Conservation (phyloP, 1,140 invertebrate genomes). For the Gonioctena quinquepunctata region DNA sequence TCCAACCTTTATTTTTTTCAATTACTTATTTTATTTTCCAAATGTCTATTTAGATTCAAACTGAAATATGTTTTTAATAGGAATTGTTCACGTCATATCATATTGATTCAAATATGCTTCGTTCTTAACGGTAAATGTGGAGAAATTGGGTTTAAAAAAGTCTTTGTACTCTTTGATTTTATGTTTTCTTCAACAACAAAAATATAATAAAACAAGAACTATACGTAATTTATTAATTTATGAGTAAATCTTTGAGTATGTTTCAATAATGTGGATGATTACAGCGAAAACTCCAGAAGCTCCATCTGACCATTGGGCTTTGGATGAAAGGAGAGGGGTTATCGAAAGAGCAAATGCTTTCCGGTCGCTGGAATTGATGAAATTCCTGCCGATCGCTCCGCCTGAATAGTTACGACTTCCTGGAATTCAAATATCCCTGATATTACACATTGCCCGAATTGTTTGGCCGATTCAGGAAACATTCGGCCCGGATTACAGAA, state of each 20-base stretch:
- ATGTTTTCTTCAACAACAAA: too few species aligned
- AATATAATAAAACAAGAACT: too few species aligned
- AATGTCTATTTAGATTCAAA: too few species aligned
- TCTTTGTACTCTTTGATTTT: too few species aligned
- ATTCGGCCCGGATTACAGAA: conserved; percentile 1
- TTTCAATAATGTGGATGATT: conserved; percentile 54
- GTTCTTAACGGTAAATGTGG: too few species aligned
- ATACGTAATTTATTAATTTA: too few species aligned
- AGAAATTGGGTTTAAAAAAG: too few species aligned
- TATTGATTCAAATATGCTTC: too few species aligned
- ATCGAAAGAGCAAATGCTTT: conserved; percentile 36
- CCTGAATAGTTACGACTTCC: conserved; percentile 55
- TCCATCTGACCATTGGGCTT: conserved; percentile 19
- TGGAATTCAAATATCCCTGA: conserved; percentile 55
- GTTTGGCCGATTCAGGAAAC: conserved; percentile 18
- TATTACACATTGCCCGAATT: conserved; percentile 54
- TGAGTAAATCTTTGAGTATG: conserved; percentile 55
- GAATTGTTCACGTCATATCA: too few species aligned
- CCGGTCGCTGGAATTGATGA: conserved; percentile 54
- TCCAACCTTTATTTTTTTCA: too few species aligned
- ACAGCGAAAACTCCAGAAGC: conserved; percentile 50
- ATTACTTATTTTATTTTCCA: too few species aligned
- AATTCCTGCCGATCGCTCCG: conserved; percentile 52
- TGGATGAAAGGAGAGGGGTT: conserved; percentile 29
- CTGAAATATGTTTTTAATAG: too few species aligned